phyloP scores from a whole-genome alignment of 2,113 vertebrate species.

The Synchiropus splendidus region DNA sequence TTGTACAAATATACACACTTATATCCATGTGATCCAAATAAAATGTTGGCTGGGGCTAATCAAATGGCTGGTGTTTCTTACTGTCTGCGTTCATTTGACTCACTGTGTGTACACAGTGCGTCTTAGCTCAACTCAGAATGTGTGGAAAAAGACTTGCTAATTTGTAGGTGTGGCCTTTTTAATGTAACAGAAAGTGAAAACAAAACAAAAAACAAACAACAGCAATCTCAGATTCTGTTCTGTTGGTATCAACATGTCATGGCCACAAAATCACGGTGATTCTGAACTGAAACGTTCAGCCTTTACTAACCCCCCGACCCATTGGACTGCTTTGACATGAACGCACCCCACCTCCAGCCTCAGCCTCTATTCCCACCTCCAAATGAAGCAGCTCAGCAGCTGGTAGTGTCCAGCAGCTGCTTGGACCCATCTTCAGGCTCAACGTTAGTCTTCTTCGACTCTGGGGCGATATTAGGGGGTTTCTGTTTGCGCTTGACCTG shows the following conservation, averaged over 20 bases:
- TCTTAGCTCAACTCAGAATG: too few species aligned
- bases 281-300: constrained; percentile 5
- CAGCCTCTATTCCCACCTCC: constrained; percentile 6
- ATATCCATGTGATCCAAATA: too few species aligned
- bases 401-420: constrained; percentile 45
- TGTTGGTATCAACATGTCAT: constrained; percentile 2
- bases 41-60: too few species aligned
- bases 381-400: constrained; percentile 24
- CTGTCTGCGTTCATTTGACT: too few species aligned
- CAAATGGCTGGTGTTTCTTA: too few species aligned
- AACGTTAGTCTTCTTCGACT: constrained; percentile 2
- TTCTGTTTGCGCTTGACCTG: constrained; percentile 27
- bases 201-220: too few species aligned
- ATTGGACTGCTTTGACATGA: constrained; percentile 1
- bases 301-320: constrained; percentile 15
- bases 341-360: constrained; percentile 8
- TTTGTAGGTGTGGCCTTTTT: too few species aligned
- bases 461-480: neutral
- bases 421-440: constrained; percentile 1
- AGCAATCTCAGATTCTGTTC: too few species aligned
- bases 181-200: too few species aligned
- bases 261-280: constrained; percentile 2
- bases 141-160: too few species aligned
- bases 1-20: constrained; percentile 3
- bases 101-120: too few species aligned